Base-by-base conservation (phyloP, 1,140 invertebrate genomes). In the Lutraria rhynchaena region DNA sequence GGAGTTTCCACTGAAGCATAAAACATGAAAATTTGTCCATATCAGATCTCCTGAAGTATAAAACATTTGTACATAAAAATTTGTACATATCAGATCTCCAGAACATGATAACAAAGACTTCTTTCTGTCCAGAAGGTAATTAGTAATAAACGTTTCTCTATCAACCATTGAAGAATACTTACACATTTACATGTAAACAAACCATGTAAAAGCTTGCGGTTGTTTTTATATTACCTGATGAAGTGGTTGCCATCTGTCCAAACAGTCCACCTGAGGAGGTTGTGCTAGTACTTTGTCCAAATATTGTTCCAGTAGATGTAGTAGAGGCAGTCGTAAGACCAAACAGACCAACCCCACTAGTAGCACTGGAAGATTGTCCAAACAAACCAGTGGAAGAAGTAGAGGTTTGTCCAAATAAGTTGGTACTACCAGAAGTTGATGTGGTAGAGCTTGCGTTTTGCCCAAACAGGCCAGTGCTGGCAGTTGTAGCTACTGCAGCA, bases 361-460 rank as follows among this genome's bases (percentile, higher is more conserved):
- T 17, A 22, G 78, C 22, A 31, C 57, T 46, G 0, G 78, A 46
- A 0, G 55, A 19, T 60, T 81, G 65, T 0, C 82, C 82, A 82
- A 86, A 82, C 7, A 84, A 37, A 3, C 75, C 75, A 19, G 24
- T 27, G 51, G 33, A 29, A 63, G 51, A 44, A 57, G 55, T 17
- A 19, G 57, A 31, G 11, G 65, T 49, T 51, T 83, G 82, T 37
- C 82, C 82, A 80, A 83, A 80, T 9, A 80, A 57, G 37, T 46
- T 51, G 1, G 58, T 51, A 7, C 69, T 22, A 49, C 51, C 33
- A 19, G 17, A 22, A 51, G 44, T 53, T 27, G 67, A 60, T 35
- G 65, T 41, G 17, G 81, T 15, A n/a, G n/a, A n/a, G n/a, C n/a
- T 63, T n/a, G n/a, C n/a, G 9, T 35, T 17, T 22, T 65, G 46